A percentile compares a stretch with the other conserved stretches of the same genome.
Conservation (phyloP, 1,140 invertebrate species). For the Lethrus apterus region DNA sequence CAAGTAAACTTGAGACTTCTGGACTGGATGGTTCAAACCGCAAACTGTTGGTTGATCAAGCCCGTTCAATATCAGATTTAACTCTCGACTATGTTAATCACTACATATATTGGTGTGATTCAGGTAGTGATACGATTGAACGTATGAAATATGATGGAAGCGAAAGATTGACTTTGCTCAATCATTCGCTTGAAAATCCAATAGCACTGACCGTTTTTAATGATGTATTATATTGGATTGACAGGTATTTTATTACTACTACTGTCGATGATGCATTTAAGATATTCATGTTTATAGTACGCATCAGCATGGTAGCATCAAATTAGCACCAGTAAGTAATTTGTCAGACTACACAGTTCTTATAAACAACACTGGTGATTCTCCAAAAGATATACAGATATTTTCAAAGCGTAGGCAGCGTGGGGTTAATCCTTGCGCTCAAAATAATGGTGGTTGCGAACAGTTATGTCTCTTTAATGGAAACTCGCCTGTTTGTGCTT, state of each 20-base stretch:
- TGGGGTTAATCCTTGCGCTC: slow-evolving; percentile 59
- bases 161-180: slow-evolving; percentile 56
- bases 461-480: slow-evolving; percentile 71
- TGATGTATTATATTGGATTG: slow-evolving; percentile 82
- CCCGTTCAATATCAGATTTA: slow-evolving; percentile 49
- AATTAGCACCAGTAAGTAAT: slow-evolving; percentile 53
- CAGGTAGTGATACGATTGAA: slow-evolving; percentile 77
- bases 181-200: slow-evolving; percentile 65
- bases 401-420: slow-evolving; percentile 50
- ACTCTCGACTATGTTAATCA: slow-evolving; percentile 46
- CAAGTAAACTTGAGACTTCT: slow-evolving; percentile 49
- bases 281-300: slow-evolving; percentile 42
- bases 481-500: slow-evolving; percentile 57
- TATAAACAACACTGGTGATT: slow-evolving; percentile 53
- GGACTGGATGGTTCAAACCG: slow-evolving; percentile 53
- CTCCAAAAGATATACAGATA: slow-evolving; percentile 64
- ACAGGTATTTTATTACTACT: slow-evolving; percentile 45
- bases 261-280: slow-evolving; percentile 11
- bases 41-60: slow-evolving; percentile 47
- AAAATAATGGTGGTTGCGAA: slow-evolving; percentile 68
- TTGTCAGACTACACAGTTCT: slow-evolving; percentile 49
- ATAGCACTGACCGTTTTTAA: slow-evolving; percentile 68
- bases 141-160: slow-evolving; percentile 65
- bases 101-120: slow-evolving; percentile 85
- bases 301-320: slow-evolving; percentile 57